phyloP scores from a whole-genome alignment of 2,113 vertebrate genomes.

The Zosterops japonicus region DNA sequence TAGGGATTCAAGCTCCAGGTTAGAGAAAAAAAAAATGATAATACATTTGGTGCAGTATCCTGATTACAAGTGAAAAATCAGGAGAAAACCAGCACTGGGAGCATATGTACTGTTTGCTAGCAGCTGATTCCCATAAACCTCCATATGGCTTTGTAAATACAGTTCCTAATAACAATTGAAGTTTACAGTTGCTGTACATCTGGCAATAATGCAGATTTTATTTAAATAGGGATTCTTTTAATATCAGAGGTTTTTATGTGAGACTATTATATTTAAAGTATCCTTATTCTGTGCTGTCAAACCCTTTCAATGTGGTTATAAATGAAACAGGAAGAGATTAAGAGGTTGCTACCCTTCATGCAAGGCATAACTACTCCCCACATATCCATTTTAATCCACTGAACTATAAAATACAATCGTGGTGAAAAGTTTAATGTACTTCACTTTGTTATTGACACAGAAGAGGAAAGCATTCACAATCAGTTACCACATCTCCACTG shows the following conservation, averaged over 20 bases:
- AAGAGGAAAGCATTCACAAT: not conserved
- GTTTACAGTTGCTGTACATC: slow-evolving; percentile 12
- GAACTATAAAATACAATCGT: not conserved
- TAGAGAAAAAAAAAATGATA: not conserved
- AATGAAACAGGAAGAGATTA: not conserved
- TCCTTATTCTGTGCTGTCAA: not conserved
- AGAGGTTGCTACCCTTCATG: not conserved
- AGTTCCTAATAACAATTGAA: not conserved
- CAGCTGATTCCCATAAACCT: slow-evolving; percentile 33
- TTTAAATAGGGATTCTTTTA: slow-evolving; percentile 1
- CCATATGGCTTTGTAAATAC: slow-evolving; percentile 4
- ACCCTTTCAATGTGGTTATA: not conserved
- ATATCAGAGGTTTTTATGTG: not conserved
- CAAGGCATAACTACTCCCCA: not conserved
- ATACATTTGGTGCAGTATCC: not conserved
- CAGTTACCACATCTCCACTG: not conserved
- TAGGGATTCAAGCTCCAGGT: not conserved
- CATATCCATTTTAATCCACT: not conserved
- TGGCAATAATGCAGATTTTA: not conserved
- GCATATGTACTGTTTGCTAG: not conserved
- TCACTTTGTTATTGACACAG: not conserved
- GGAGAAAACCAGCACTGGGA: not conserved
- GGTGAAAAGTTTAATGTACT: not conserved
- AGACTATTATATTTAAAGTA: not conserved
- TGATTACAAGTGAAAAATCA: not conserved